A percentile compares a stretch with the other conserved stretches of the same genome.
Evolutionary conservation across 2,113 vertebrate species (phyloP).

Genomic region (Tyrannus savana): DNA sequence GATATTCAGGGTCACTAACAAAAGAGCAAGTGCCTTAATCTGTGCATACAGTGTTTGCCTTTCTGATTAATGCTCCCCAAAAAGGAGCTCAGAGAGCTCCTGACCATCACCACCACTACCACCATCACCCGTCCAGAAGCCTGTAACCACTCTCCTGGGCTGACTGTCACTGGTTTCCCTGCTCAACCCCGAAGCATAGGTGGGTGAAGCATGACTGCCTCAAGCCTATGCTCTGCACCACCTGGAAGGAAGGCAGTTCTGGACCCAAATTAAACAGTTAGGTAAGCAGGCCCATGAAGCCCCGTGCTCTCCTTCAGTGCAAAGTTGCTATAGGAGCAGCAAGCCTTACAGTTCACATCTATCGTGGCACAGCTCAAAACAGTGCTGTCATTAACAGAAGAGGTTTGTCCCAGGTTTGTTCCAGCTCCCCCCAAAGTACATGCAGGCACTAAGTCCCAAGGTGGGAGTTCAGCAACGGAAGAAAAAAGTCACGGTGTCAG

Average conservation of each 20-base stretch:
- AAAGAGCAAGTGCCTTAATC: background rate
- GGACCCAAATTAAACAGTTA: background rate
- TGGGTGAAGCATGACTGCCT: background rate
- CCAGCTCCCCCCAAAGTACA: background rate
- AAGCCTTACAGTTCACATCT: background rate
- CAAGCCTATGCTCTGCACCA: background rate
- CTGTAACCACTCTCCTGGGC: background rate
- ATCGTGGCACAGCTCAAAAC: background rate
- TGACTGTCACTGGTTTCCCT: background rate
- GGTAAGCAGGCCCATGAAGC: background rate
- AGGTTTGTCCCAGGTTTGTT: background rate
- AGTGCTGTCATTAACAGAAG: background rate
- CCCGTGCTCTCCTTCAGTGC: background rate
- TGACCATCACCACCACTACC: background rate
- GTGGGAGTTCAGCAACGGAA: background rate
- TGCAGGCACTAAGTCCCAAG: background rate
- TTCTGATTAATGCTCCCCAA: background rate
- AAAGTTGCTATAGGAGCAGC: background rate
- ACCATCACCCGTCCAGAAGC: background rate
- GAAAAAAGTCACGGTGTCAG: background rate
- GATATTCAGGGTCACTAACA: background rate
- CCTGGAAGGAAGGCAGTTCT: background rate
- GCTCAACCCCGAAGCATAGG: background rate
- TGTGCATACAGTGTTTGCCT: background rate
- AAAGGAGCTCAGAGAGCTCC: background rate